A percentile compares a stretch with the other conserved stretches of the same genome.
Conservation (phyloP, 2,797 vertebrate species). For the Rhinichthys osculus region DNA sequence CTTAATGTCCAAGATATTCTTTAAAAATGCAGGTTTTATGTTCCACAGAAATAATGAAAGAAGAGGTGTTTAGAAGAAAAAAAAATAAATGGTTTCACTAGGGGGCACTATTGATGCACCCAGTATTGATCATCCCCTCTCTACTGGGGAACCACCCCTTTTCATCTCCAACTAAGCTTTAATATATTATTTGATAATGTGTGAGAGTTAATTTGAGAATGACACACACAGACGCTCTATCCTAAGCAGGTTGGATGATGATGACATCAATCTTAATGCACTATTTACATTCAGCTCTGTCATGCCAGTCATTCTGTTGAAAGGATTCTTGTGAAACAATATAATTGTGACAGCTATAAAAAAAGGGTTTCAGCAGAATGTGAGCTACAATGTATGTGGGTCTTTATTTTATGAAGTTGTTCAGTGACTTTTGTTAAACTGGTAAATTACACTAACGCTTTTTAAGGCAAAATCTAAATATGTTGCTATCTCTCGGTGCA, state of each 20-base stretch:
- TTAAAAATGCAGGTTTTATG: not conserved
- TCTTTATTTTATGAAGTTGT: conserved; percentile 20
- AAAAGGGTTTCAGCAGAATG: conserved; percentile 4
- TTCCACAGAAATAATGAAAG: not conserved
- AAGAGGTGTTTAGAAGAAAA: conserved; percentile 9
- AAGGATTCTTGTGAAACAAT: conserved; percentile 28
- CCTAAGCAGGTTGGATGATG: conserved; percentile 12
- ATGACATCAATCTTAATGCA: conserved; percentile 25
- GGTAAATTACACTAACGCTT: conserved; percentile 3
- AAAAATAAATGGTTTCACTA: conserved; percentile 69
- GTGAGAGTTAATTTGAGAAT: conserved; percentile 51
- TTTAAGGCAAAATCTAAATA: conserved; percentile 21
- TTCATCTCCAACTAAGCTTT: conserved; percentile 57
- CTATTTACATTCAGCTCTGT: conserved; percentile 48
- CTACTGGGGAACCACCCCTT: conserved; percentile 61
- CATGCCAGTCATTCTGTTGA: conserved; percentile 23
- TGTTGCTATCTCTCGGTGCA: not conserved
- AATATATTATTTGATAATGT: conserved; percentile 58
- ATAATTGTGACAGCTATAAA: conserved; percentile 9
- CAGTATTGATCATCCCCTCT: conserved; percentile 51
- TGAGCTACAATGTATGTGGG: not conserved
- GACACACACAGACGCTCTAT: conserved; percentile 26
- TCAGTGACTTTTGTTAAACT: conserved; percentile 9
- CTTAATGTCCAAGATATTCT: not conserved
- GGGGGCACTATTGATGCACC: conserved; percentile 79